A percentile compares a stretch with the other conserved stretches of the same genome.
Evolutionary conservation across 2,797 vertebrate genomes (phyloP).

Genomic region (Channallabes apus): DNA sequence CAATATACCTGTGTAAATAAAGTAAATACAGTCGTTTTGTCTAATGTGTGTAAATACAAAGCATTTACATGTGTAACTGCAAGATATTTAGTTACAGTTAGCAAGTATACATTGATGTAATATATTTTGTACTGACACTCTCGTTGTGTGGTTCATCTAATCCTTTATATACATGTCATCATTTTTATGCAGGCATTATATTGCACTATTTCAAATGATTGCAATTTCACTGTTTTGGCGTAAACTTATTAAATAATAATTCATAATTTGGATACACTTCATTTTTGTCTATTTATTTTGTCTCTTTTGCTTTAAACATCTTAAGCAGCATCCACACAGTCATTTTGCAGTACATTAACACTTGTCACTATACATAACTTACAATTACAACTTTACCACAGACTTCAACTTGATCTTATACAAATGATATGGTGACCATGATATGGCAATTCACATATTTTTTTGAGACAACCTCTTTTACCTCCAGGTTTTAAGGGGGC

Average conservation of each 20-base stretch:
- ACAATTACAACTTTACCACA: background rate
- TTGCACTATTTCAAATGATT: slow-evolving; percentile 44
- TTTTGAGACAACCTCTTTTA: background rate
- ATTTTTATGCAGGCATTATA: slow-evolving; percentile 46
- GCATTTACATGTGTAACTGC: slow-evolving; percentile 35
- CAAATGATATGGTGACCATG: background rate
- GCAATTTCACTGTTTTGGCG: slow-evolving; percentile 53
- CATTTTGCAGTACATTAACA: background rate
- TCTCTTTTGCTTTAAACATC: background rate
- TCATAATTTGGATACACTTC: slow-evolving; percentile 18
- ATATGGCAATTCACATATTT: background rate
- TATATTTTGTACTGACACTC: slow-evolving; percentile 43
- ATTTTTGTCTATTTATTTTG: background rate
- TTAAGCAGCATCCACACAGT: background rate
- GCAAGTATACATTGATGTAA: slow-evolving; percentile 50
- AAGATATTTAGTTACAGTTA: slow-evolving; percentile 32
- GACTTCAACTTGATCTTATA: background rate
- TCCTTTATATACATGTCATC: slow-evolving; percentile 28
- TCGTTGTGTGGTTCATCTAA: slow-evolving; percentile 19
- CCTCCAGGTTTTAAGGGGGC: background rate
- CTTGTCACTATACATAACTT: background rate
- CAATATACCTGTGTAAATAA: slow-evolving; percentile 66
- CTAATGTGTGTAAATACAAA: slow-evolving; percentile 43
- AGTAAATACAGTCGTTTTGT: slow-evolving; percentile 61
- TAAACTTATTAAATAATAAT: slow-evolving; percentile 47